phyloP scores from a whole-genome alignment of 2,888 invertebrate genomes.

The Peribatodes rhomboidaria region DNA sequence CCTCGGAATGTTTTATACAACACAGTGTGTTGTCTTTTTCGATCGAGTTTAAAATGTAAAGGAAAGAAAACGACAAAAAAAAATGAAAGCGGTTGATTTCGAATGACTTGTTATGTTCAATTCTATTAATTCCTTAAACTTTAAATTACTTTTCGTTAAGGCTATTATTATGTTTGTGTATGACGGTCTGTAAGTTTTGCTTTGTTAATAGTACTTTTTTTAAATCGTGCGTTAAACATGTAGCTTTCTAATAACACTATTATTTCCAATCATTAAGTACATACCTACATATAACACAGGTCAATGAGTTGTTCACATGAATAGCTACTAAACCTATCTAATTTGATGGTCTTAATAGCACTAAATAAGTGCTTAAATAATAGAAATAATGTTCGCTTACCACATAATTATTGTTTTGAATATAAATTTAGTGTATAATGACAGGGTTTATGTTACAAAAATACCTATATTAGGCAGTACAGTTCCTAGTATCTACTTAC shows the following conservation, averaged over 20 bases:
- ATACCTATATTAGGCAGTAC: not conserved
- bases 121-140: too few species aligned
- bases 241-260: constrained; percentile 9
- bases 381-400: constrained; percentile 2
- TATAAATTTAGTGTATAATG: not conserved
- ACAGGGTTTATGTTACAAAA: not conserved
- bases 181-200: too few species aligned
- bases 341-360: constrained; percentile 1
- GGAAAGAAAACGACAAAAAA: too few species aligned
- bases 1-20: too few species aligned
- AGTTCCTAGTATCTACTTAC: not conserved
- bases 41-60: too few species aligned
- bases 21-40: too few species aligned
- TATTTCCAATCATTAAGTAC: not conserved
- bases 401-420: constrained; percentile 5
- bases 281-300: not conserved
- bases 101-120: too few species aligned
- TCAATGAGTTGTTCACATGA: not conserved
- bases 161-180: too few species aligned
- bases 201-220: not conserved
- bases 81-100: not conserved
- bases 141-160: too few species aligned
- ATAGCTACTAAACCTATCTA: not conserved
- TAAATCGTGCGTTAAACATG: not conserved
- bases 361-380: not conserved